Conservation (phyloP, 2,113 vertebrate species). For the Heterotilapia buettikoferi region DNA sequence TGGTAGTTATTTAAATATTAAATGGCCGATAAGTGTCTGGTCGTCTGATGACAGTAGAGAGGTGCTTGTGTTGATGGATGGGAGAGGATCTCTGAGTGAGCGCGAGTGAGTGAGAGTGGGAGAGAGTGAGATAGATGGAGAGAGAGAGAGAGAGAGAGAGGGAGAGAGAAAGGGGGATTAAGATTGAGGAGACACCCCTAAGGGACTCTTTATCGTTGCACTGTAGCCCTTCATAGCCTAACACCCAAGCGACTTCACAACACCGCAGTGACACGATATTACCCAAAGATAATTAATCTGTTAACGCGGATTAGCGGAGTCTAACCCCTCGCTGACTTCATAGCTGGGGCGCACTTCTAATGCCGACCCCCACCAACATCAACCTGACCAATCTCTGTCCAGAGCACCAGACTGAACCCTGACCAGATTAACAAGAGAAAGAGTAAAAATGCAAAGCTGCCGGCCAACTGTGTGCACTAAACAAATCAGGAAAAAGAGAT, state of each 20-base stretch:
- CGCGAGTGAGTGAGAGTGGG: conserved; percentile 31
- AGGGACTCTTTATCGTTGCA: conserved; percentile 61
- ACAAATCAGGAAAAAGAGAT: conserved; percentile 1
- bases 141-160: background rate
- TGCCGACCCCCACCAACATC: conserved; percentile 28
- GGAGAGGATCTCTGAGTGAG: conserved; percentile 52
- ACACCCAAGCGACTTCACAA: conserved; percentile 36
- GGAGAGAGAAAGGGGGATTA: conserved; percentile 47
- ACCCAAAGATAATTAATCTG: conserved; percentile 61
- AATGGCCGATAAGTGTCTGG: conserved; percentile 53
- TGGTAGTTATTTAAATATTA: conserved; percentile 33
- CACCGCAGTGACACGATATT: conserved; percentile 41
- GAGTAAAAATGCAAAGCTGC: background rate
- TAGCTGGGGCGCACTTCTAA: background rate
- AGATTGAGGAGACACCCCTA: conserved; percentile 67
- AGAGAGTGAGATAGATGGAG: background rate
- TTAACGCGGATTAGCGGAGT: conserved; percentile 47
- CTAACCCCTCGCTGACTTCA: conserved; percentile 19
- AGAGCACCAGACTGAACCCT: conserved; percentile 23
- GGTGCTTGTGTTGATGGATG: conserved; percentile 69
- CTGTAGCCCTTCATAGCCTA: conserved; percentile 39
- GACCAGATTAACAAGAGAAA: conserved; percentile 40
- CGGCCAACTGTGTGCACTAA: background rate
- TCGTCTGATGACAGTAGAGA: conserved; percentile 64
- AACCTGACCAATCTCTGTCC: conserved; percentile 40